phyloP scores from a whole-genome alignment of 2,888 invertebrate species.

The Drosophila meridiana region DNA sequence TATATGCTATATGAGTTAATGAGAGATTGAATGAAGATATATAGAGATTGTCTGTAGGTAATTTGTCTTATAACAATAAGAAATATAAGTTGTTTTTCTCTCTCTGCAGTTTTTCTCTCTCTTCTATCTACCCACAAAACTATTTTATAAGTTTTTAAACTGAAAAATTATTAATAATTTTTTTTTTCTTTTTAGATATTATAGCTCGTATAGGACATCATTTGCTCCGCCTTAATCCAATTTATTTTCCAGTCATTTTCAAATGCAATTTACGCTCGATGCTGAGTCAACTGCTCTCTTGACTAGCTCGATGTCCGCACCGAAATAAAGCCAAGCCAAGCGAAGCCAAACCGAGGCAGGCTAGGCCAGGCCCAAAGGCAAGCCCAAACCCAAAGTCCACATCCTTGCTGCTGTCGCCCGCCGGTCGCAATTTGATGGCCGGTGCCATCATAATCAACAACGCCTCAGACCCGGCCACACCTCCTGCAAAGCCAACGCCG shows the following conservation, averaged over 20 bases:
- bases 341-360: slow-evolving; percentile 22
- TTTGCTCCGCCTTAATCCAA: slow-evolving; percentile 38
- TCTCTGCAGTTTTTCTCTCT: background rate
- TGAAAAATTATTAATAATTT: too few relatives aligned
- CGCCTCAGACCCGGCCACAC: slow-evolving; percentile 46
- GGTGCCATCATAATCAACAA: slow-evolving; percentile 77
- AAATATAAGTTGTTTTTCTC: too few relatives aligned
- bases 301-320: slow-evolving; percentile 12
- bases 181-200: background rate
- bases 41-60: too few relatives aligned
- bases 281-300: slow-evolving; percentile 26
- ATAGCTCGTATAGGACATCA: slow-evolving; percentile 11
- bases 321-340: slow-evolving; percentile 42
- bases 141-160: background rate
- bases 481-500: background rate
- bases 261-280: slow-evolving; percentile 35
- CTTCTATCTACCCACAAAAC: background rate
- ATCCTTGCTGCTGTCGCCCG: background rate
- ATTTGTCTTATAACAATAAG: too few relatives aligned
- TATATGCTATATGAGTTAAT: too few relatives aligned
- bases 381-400: slow-evolving; percentile 37
- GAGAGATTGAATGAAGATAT: too few relatives aligned
- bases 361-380: slow-evolving; percentile 28
- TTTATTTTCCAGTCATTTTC: slow-evolving; percentile 40
- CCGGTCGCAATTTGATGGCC: slow-evolving; percentile 59